Base-by-base conservation (phyloP, 2,113 vertebrate species). In the Anolis sagrei region DNA sequence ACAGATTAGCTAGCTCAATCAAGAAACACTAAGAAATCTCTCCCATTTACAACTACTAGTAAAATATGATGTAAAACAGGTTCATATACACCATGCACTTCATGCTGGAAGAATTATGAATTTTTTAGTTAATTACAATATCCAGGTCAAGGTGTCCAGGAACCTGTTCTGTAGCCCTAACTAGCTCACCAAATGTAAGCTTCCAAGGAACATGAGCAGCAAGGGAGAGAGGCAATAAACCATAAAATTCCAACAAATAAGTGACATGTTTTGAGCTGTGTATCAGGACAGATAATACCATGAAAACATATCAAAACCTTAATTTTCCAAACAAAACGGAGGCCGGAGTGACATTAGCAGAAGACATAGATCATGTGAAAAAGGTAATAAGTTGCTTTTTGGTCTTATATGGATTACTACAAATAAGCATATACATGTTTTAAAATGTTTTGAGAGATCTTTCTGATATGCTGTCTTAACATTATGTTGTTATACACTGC, bases 201-300 rank as follows among this genome's bases (percentile, higher is more conserved):
- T 86, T 86, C 66, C 79, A 83, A 80, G 51, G 62, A 77, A 49
- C 39, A 34, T 21, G 8, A n/a, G 74, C 39, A 29, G 88, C 32
- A 7, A 89, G 9, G 39, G 70, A 5, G 84, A 90, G 76, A 64
- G 11, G 78, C 0, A 90, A 5, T 32, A 86, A 16, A 82, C 21
- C 5, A 0, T 36, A 89, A 61, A 21, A 75, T 49, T 75, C 25
- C 16, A 44, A 68, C 25, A 51, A 76, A 74, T 0, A 78, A 84
- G 61, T 64, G 69, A 76, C 19, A 51, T 18, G 87, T 82, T 80
- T 87, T 75, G 69, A 88, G 19, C 39, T 86, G 72, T 48, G 79
- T 48, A 75, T 54, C 58, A 81, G 66, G 81, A 69, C 21, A 88
- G 80, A 29, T 73, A 70, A 70, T 90, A 84, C 61, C 75, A 81